phyloP scores from a whole-genome alignment of 2,113 vertebrate species.

The Spheniscus mendiculus region DNA sequence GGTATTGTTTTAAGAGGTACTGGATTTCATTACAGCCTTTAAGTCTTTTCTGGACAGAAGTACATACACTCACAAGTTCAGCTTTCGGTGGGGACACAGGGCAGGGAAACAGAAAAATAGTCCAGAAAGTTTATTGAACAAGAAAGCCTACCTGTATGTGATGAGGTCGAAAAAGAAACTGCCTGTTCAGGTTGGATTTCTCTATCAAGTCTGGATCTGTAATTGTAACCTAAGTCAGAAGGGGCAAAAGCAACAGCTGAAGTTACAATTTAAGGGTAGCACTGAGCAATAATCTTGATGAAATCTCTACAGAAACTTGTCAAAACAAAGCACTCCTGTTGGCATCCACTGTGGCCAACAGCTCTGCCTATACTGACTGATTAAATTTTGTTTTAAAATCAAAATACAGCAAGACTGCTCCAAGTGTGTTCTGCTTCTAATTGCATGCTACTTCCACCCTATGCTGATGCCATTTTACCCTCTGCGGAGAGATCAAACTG shows the following conservation, averaged over 20 bases:
- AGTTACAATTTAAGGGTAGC: not conserved
- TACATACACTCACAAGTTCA: not conserved
- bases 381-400: not conserved
- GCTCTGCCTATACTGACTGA: not conserved
- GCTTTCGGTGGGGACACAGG: not conserved
- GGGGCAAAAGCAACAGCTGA: conserved; percentile 25
- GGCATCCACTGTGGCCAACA: not conserved
- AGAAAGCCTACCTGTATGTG: conserved; percentile 90
- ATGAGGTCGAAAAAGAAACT: conserved; percentile 96
- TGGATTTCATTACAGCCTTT: not conserved
- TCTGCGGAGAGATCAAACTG: not conserved
- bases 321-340: not conserved
- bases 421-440: not conserved
- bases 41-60: not conserved
- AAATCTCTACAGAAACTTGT: not conserved
- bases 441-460: not conserved
- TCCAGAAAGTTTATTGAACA: not conserved
- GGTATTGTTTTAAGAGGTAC: not conserved
- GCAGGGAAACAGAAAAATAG: not conserved
- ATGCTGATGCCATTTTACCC: not conserved
- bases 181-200: conserved; percentile 97
- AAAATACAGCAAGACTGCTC: not conserved
- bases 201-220: conserved; percentile 99
- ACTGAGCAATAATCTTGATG: not conserved
- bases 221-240: conserved; percentile 85